Conservation (phyloP, 2,888 invertebrate species). For the Lottia gigantea region DNA sequence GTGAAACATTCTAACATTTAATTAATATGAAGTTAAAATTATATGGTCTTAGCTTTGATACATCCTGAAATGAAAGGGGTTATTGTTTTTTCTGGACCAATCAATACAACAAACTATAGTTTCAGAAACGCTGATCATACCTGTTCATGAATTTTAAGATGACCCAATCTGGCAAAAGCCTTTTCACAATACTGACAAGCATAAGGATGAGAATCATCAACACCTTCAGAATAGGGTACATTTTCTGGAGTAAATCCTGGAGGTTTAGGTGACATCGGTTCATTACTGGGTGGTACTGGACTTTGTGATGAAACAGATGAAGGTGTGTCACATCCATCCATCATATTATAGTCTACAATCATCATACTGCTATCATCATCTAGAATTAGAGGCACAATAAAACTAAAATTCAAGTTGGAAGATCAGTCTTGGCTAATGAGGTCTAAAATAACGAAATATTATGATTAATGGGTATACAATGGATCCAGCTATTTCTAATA, state of each 20-base stretch:
- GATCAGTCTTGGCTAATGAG: too few species aligned
- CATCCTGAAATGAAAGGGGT: too few species aligned
- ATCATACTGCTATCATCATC: constrained; percentile 23
- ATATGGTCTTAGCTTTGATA: too few species aligned
- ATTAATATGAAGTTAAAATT: too few species aligned
- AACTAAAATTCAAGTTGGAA: too few species aligned
- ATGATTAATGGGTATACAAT: too few species aligned
- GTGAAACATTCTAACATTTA: too few species aligned
- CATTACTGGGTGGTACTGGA: constrained; percentile 25
- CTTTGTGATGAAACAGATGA: constrained; percentile 22
- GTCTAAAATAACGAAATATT: too few species aligned
- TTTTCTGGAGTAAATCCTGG: constrained; percentile 55
- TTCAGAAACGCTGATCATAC: constrained; percentile 69
- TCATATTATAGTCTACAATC: constrained; percentile 18
- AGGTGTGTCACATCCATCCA: constrained; percentile 23
- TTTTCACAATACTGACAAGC: constrained; percentile 92
- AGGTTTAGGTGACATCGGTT: constrained; percentile 30
- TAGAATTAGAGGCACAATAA: too few species aligned
- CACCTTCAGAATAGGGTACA: constrained; percentile 76
- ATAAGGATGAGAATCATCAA: constrained; percentile 83
- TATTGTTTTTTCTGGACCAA: too few species aligned
- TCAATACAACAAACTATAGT: background rate
- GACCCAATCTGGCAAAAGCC: constrained; percentile 86
- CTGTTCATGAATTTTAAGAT: constrained; percentile 92
- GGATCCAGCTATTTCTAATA: too few species aligned